These are phyloP conservation scores for Drosophila barbarae DNA, from an alignment of 2,888 invertebrate genomes.

Conservation along the genomic window DNA sequence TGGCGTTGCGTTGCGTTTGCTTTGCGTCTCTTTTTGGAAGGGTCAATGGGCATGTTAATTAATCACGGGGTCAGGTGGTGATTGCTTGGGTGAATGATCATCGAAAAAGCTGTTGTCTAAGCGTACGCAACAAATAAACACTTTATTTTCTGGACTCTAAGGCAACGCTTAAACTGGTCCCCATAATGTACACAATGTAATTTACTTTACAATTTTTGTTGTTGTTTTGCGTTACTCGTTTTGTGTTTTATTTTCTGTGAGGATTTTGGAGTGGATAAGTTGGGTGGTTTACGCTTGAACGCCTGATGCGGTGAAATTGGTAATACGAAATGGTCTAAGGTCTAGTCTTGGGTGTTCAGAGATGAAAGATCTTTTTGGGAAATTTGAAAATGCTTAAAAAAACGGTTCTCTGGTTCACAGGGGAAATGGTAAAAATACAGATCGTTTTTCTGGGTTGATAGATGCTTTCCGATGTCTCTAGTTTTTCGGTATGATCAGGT, in stretches of 20 bases:
- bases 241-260: conserved; percentile 16
- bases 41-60: not conserved
- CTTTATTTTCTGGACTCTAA: conserved; percentile 45
- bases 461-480: no score
- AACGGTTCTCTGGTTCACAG: no score
- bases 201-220: conserved; percentile 33
- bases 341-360: conserved; percentile 6
- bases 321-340: conserved; percentile 4
- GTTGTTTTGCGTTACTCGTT: conserved; percentile 29
- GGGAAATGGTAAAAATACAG: not conserved
- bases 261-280: conserved; percentile 8
- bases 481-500: conserved; percentile 3
- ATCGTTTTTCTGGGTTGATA: no score
- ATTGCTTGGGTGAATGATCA: conserved; percentile 19
- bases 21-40: not conserved
- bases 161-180: conserved; percentile 70
- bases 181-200: conserved; percentile 52
- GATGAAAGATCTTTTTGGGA: not conserved
- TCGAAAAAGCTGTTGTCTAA: conserved; percentile 40
- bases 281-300: conserved; percentile 16
- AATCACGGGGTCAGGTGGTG: not conserved
- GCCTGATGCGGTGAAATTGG: conserved; percentile 9
- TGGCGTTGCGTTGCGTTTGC: conserved; percentile 10
- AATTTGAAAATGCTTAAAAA: not conserved
- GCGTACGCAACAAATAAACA: conserved; percentile 41